These are phyloP conservation scores for Perccottus glenii DNA, from an alignment of 2,113 vertebrate genomes.

Conservation along the genomic window DNA sequence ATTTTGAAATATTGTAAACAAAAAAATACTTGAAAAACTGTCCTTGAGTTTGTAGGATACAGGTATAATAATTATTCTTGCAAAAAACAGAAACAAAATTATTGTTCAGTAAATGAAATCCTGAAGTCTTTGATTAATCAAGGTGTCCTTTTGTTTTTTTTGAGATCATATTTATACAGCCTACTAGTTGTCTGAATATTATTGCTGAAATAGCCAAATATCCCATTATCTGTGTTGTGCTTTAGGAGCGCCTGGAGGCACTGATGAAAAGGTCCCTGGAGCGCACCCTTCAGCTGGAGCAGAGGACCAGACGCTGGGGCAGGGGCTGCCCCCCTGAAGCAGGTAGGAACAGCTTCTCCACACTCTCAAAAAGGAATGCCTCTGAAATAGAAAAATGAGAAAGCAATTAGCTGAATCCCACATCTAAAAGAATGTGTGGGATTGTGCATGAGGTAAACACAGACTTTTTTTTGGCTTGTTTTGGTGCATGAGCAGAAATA, in stretches of 20 bases:
- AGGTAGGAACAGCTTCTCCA: conserved; percentile 24
- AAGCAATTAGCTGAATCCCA: conserved; percentile 20
- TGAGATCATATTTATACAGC: no score
- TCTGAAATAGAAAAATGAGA: not conserved
- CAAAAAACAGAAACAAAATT: no score
- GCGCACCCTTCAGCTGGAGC: conserved; percentile 93
- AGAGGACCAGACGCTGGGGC: conserved; percentile 89
- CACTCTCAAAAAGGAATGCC: not conserved
- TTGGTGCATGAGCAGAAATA: conserved; percentile 50
- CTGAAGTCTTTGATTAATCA: no score
- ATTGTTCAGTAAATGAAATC: no score
- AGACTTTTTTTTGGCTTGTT: conserved; percentile 27
- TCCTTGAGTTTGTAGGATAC: no score
- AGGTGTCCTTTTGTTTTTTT: no score
- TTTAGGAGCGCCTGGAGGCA: conserved; percentile 92
- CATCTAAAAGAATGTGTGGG: not conserved
- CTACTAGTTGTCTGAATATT: no score
- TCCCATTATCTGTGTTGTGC: not conserved
- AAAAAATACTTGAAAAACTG: no score
- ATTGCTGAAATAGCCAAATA: not conserved
- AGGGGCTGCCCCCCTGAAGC: conserved; percentile 81
- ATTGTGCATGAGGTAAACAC: conserved; percentile 17
- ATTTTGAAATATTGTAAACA: no score
- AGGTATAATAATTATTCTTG: no score
- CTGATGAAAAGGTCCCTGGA: conserved; percentile 93